Percentiles rank a stretch among this genome's conserved stretches.
phyloP scores from a whole-genome alignment of 2,797 vertebrate genomes.

The Champsocephalus gunnari region DNA sequence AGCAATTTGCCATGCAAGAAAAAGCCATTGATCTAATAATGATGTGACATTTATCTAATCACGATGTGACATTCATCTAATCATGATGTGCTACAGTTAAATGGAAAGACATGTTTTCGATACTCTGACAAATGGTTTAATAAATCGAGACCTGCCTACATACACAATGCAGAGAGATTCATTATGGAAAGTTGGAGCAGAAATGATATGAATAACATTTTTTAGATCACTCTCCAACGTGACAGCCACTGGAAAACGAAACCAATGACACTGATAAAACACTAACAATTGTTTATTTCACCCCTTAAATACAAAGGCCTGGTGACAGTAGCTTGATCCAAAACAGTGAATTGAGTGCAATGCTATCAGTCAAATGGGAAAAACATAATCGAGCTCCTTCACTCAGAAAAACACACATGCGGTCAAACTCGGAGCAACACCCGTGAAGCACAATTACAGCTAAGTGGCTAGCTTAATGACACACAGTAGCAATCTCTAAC shows the following conservation, averaged over 20 bases:
- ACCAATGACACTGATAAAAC: not conserved
- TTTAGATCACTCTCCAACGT: not conserved
- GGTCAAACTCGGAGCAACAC: slow-evolving; percentile 18
- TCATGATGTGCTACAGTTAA: not conserved
- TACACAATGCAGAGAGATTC: not conserved
- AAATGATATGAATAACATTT: not conserved
- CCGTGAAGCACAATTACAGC: slow-evolving; percentile 34
- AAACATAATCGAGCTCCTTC: slow-evolving; percentile 25
- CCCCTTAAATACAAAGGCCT: slow-evolving; percentile 9
- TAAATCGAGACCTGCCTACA: slow-evolving; percentile 4
- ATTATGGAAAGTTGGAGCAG: not conserved
- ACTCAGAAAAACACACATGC: slow-evolving; percentile 11
- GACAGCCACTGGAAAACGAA: not conserved
- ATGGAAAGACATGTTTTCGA: not conserved
- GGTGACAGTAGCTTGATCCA: slow-evolving; percentile 7
- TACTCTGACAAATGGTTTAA: not conserved
- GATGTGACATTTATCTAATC: not conserved
- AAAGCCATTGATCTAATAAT: not conserved
- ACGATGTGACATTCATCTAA: not conserved
- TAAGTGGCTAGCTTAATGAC: slow-evolving; percentile 53
- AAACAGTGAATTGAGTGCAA: slow-evolving; percentile 15
- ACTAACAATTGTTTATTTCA: slow-evolving; percentile 9
- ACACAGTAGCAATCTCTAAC: slow-evolving; percentile 24
- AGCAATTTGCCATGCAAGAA: too few species aligned
- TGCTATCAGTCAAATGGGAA: slow-evolving; percentile 13